A percentile compares a stretch with the other conserved stretches of the same genome.
Evolutionary conservation across 2,797 vertebrate species (phyloP).

Genomic region (Malurus splendens): DNA sequence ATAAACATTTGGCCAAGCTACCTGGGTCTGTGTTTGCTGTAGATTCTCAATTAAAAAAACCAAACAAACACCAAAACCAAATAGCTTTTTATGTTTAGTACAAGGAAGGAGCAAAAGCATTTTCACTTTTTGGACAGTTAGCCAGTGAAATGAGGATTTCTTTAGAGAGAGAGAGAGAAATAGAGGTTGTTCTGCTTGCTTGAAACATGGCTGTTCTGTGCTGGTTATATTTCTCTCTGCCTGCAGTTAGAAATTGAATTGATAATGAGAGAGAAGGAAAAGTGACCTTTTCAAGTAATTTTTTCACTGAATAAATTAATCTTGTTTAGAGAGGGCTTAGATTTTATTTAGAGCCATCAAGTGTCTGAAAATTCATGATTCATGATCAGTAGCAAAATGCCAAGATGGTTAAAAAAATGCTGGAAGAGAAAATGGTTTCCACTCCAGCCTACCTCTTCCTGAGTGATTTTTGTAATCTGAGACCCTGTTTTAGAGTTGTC

Average conservation of each 20-base stretch:
- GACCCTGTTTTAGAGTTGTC: background rate
- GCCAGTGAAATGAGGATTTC: background rate
- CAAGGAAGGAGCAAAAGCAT: background rate
- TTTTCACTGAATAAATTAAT: background rate
- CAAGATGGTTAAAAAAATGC: background rate
- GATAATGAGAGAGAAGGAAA: background rate
- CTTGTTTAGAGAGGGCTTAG: background rate
- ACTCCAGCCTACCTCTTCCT: background rate
- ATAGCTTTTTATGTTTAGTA: background rate
- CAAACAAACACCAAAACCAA: background rate
- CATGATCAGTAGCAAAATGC: background rate
- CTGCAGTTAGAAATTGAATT: background rate
- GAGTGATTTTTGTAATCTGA: slow-evolving; percentile 48
- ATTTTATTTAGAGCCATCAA: background rate
- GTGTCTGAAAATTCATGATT: background rate
- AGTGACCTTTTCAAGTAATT: background rate
- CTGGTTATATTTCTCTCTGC: background rate
- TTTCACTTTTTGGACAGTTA: background rate
- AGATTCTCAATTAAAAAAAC: background rate
- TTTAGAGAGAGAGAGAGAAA: background rate
- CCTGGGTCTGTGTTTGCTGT: background rate
- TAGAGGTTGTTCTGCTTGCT: background rate
- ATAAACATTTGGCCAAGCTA: background rate
- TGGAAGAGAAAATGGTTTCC: slow-evolving; percentile 46
- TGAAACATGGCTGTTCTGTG: background rate